phyloP scores from a whole-genome alignment of 2,888 invertebrate genomes.

The Aromia moschata region DNA sequence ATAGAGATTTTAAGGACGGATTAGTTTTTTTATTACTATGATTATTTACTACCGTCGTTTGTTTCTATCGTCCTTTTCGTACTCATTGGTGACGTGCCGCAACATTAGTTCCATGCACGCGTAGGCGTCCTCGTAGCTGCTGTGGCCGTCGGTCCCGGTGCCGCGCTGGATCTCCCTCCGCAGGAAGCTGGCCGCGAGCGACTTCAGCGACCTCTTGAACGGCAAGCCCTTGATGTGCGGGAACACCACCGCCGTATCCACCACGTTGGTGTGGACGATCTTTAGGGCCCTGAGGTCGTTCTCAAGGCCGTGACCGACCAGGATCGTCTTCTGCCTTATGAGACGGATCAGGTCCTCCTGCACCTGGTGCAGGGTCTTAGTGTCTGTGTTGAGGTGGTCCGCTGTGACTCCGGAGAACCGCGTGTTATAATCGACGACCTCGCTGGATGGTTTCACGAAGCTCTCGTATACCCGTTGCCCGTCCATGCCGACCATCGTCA shows the following conservation, averaged over 20 bases:
- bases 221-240: conserved; percentile 88
- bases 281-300: conserved; percentile 90
- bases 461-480: conserved; percentile 83
- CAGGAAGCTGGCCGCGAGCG: conserved; percentile 76
- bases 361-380: conserved; percentile 78
- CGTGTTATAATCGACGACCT: conserved; percentile 93
- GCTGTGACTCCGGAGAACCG: conserved; percentile 91
- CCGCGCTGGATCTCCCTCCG: conserved; percentile 83
- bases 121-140: conserved; percentile 92
- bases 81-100: too few species aligned
- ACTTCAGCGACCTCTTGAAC: conserved; percentile 82
- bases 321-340: conserved; percentile 82
- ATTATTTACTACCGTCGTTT: too few species aligned
- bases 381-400: conserved; percentile 65
- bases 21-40: too few species aligned
- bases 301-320: conserved; percentile 95
- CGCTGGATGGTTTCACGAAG: conserved; percentile 81
- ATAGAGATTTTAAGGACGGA: too few species aligned
- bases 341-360: conserved; percentile 86
- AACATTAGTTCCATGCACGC: conserved; percentile 91
- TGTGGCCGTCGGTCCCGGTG: conserved; percentile 84
- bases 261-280: conserved; percentile 82
- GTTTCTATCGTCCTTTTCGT: too few species aligned
- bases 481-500: conserved; percentile 82
- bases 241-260: conserved; percentile 91